Conservation (phyloP, 2,888 invertebrate genomes). For the Oligia fasciuncula region DNA sequence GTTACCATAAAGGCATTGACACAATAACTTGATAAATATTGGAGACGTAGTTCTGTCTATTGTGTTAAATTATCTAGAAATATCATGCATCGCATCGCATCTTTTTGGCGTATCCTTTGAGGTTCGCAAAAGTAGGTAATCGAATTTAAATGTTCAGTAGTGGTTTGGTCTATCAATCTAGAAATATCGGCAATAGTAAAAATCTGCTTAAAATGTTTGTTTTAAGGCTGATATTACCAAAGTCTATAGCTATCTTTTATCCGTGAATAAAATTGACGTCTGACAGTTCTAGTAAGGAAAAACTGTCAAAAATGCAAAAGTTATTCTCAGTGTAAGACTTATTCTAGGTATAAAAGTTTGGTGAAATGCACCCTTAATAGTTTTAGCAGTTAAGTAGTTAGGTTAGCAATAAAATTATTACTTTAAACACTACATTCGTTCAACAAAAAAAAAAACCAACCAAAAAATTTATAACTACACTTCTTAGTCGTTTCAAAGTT, state of each 20-base stretch:
- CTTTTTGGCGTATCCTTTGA: conserved; percentile 35
- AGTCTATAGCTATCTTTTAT: no score
- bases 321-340: no score
- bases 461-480: neutral
- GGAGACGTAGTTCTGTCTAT: conserved; percentile 64
- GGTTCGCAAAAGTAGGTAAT: neutral
- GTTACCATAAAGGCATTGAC: conserved; percentile 77
- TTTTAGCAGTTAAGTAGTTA: neutral
- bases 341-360: no score
- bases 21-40: conserved; percentile 85
- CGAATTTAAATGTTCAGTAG: neutral
- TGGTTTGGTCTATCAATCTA: neutral
- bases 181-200: neutral
- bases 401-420: neutral
- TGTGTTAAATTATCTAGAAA: conserved; percentile 62
- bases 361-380: no score
- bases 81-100: conserved; percentile 54
- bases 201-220: neutral
- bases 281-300: no score
- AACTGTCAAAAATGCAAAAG: no score
- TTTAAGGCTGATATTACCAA: neutral
- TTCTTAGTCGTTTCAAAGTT: neutral
- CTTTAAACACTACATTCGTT: neutral
- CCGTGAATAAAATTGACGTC: no score
- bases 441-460: neutral